Base-by-base conservation (phyloP, 2,888 invertebrate genomes). In the Nycteola revayana region DNA sequence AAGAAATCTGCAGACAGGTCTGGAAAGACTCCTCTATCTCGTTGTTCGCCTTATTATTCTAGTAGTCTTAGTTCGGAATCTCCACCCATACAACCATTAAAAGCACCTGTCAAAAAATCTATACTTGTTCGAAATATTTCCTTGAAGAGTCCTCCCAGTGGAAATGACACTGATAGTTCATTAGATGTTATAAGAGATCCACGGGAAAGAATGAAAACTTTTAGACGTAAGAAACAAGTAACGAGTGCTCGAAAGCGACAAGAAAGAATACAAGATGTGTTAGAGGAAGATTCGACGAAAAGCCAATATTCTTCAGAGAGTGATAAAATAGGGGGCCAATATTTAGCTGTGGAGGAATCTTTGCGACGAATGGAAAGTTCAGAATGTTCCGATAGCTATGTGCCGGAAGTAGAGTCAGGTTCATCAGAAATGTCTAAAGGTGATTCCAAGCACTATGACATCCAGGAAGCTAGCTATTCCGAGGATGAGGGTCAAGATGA, bases 31-130 rank as follows among this genome's bases (percentile, higher is more conserved):
- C 89, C 90, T 49, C 72, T 93, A 17, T 90, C 92, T 0, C 92
- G 93, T 65, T 93, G 93, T 62, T 93, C 94, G 1, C 93, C 94
- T 0, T 94, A 94, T 66, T 94, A 94, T 70, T 94, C 94, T 14
- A 94, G 93, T 60, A 94, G 94, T 59, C 77, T 94, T 23, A 94
- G 94, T 65, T 93, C 93, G 0, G 94, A 94, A 56, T 93, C 93
- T 11, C 93, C 93, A 1, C 93, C 93, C 1, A 91, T 93, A 68
- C 90, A 91, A 37, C 90, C 93, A 18, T 88, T 91, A 28, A 92
- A 93, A 58, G 91, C 91, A 3, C 90, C 92, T 0, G 91, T 91
- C 9, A 94, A 93, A 71, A 91, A 91, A 31, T 91, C 93, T 0
- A 61, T 93, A 17, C 76, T 92, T 1, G 90, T 91, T 42, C 85